Conservation (phyloP, 2,797 vertebrate genomes). For the Eupleurogrammus muticus region DNA sequence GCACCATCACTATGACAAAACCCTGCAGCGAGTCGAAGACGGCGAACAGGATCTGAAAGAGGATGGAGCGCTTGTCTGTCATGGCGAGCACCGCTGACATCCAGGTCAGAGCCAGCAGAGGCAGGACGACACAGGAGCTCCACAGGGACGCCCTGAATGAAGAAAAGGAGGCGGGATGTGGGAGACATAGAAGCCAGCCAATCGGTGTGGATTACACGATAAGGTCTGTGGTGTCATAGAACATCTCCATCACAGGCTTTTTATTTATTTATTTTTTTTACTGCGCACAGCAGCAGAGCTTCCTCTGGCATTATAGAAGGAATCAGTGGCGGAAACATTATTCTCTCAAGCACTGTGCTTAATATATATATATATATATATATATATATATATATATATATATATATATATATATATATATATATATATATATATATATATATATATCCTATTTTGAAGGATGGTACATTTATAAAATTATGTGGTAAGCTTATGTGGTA, state of each 20-base stretch:
- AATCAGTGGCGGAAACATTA: too few relatives aligned
- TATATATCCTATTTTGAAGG: too few relatives aligned
- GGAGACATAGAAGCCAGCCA: slow-evolving; percentile 27
- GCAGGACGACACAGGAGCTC: slow-evolving; percentile 98
- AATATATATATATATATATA: too few relatives aligned
- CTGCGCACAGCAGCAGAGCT: slow-evolving; percentile 6
- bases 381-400: too few relatives aligned
- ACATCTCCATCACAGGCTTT: slow-evolving; percentile 32
- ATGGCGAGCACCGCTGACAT: slow-evolving; percentile 99
- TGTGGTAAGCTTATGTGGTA: too few relatives aligned
- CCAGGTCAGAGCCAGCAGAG: slow-evolving; percentile 97
- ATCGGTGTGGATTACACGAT: slow-evolving; percentile 17
- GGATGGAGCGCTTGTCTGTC: slow-evolving; percentile 99
- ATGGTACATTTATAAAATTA: too few relatives aligned
- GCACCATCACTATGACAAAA: slow-evolving; percentile 99
- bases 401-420: too few relatives aligned
- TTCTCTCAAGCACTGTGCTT: too few relatives aligned
- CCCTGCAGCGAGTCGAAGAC: slow-evolving; percentile 99
- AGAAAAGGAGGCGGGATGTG: slow-evolving; percentile 18
- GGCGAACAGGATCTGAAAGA: slow-evolving; percentile 99
- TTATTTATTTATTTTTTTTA: not conserved
- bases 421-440: too few relatives aligned
- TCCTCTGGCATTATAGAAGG: slow-evolving; percentile 7
- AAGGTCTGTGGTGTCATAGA: slow-evolving; percentile 13
- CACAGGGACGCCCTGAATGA: slow-evolving; percentile 95